phyloP scores from a whole-genome alignment of 2,797 vertebrate genomes.

The Periparus ater region DNA sequence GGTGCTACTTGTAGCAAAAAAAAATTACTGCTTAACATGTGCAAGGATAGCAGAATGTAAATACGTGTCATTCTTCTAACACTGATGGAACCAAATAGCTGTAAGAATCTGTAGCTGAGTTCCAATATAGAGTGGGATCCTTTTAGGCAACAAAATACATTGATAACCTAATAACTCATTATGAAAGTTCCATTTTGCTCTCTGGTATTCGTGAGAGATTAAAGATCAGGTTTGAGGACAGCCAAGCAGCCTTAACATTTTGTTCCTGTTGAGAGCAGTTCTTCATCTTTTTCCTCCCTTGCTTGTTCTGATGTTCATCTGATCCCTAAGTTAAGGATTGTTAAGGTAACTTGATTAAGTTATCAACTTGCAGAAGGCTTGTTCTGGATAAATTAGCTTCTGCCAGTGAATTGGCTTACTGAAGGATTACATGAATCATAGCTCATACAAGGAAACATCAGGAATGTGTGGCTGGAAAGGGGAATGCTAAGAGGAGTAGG shows the following conservation, averaged over 20 bases:
- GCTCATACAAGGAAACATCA: background rate
- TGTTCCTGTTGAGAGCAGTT: background rate
- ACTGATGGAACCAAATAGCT: background rate
- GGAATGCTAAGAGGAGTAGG: background rate
- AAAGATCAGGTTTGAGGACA: background rate
- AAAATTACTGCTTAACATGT: background rate
- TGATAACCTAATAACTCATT: background rate
- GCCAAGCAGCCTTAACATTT: background rate
- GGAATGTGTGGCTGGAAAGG: background rate
- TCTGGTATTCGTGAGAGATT: background rate
- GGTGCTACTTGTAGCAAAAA: background rate
- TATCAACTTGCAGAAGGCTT: background rate
- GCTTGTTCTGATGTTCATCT: background rate
- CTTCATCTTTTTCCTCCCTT: background rate
- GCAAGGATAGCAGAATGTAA: background rate
- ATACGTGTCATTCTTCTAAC: background rate
- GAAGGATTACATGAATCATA: background rate
- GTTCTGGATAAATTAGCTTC: background rate
- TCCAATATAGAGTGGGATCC: background rate
- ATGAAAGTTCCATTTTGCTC: background rate
- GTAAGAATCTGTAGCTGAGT: background rate
- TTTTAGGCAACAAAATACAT: background rate
- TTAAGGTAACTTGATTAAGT: background rate
- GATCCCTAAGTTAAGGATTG: background rate
- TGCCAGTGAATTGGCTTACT: background rate